phyloP scores from a whole-genome alignment of 37 sponge, comb jelly and placozoan species.

The Spongia lamella region DNA sequence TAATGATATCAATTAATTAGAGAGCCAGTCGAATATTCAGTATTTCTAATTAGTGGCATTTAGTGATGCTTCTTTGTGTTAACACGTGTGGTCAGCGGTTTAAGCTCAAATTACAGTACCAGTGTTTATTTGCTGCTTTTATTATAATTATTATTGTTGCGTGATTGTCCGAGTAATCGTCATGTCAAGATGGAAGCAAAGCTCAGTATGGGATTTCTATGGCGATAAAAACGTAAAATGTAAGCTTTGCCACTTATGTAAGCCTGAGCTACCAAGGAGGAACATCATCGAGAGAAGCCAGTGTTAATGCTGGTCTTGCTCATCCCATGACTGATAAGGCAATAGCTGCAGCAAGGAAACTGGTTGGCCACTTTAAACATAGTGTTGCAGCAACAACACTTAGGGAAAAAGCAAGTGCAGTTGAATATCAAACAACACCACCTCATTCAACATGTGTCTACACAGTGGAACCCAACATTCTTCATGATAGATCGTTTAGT shows the following conservation, averaged over 20 bases:
- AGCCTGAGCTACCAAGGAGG: slow-evolving; percentile 11
- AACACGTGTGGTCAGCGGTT: too few relatives aligned
- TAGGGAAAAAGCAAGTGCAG: slow-evolving; percentile 20
- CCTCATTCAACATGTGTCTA: slow-evolving; percentile 28
- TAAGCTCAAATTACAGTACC: too few relatives aligned
- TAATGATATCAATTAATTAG: not conserved
- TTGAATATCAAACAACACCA: slow-evolving; percentile 9
- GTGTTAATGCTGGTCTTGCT: slow-evolving; percentile 27
- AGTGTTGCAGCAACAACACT: slow-evolving; percentile 31
- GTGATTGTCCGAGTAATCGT: not conserved
- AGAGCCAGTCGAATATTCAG: slow-evolving; percentile 7
- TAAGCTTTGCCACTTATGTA: slow-evolving; percentile 1
- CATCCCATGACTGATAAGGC: not conserved
- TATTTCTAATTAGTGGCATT: too few relatives aligned
- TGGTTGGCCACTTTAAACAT: slow-evolving; percentile 37
- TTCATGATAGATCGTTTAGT: slow-evolving; percentile 20
- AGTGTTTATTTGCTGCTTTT: too few relatives aligned
- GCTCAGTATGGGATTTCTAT: slow-evolving; percentile 10
- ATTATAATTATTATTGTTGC: too few relatives aligned
- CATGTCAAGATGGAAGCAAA: not conserved
- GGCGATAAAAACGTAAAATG: slow-evolving; percentile 9
- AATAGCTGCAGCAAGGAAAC: slow-evolving; percentile 18
- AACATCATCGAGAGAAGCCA: not conserved
- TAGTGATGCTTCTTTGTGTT: too few relatives aligned
- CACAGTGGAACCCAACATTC: slow-evolving; percentile 36